A percentile compares a stretch with the other conserved stretches of the same genome.
phyloP scores from a whole-genome alignment of 53 echinoderm and acorn worm genomes.

The Temnopleurus reevesii region DNA sequence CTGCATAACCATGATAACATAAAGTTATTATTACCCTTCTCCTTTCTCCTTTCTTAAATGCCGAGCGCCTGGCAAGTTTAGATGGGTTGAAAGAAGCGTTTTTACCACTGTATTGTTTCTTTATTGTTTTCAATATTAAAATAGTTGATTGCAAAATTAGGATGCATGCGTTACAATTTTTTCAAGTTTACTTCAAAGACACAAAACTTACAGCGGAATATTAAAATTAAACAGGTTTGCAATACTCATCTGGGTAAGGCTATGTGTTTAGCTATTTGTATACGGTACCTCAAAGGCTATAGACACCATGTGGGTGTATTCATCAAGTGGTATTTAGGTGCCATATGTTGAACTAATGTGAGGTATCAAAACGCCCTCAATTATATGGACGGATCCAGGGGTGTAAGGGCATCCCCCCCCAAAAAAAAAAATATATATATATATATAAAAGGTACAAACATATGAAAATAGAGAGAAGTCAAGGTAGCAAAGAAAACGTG shows the following conservation, averaged over 20 bases:
- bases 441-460: not conserved
- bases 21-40: not conserved
- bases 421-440: not conserved
- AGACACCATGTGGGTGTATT: too few species aligned
- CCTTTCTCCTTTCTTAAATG: not conserved
- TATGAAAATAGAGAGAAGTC: not conserved
- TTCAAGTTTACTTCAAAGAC: not conserved
- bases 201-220: not conserved
- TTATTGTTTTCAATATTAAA: too few species aligned
- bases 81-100: too few species aligned
- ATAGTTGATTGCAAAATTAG: not conserved
- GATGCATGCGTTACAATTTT: not conserved
- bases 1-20: not conserved
- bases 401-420: too few species aligned
- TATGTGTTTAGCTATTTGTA: too few species aligned
- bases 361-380: not conserved
- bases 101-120: too few species aligned
- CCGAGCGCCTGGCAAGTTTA: too few species aligned
- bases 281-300: too few species aligned
- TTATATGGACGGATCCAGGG: too few species aligned
- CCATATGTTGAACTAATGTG: conserved; percentile 25
- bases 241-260: not conserved
- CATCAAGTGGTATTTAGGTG: not conserved
- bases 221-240: not conserved
- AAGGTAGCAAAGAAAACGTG: not conserved